A percentile compares a stretch with the other conserved stretches of the same genome.
These are phyloP conservation scores for Choloepus didactylus DNA, from an alignment of 2,797 vertebrate species.

Conservation along the genomic window DNA sequence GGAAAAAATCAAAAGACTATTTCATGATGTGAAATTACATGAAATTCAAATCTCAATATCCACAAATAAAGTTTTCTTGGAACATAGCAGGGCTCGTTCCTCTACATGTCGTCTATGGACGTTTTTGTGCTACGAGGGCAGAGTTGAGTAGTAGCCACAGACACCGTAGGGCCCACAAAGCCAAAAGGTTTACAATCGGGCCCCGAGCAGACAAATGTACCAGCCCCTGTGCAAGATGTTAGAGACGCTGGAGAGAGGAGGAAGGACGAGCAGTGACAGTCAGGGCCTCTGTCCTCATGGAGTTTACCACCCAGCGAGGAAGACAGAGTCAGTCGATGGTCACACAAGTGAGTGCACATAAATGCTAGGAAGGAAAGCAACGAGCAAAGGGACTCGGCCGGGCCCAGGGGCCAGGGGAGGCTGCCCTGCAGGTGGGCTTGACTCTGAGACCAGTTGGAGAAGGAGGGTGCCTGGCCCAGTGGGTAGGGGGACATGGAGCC, in stretches of 20 bases:
- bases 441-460: neutral
- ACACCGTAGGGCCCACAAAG: neutral
- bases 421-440: neutral
- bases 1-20: conserved; percentile 43
- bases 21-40: conserved; percentile 44
- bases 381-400: neutral
- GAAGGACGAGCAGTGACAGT: neutral
- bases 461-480: neutral
- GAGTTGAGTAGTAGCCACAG: neutral
- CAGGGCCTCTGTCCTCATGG: neutral
- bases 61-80: conserved; percentile 15
- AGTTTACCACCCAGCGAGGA: neutral
- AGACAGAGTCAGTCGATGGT: neutral
- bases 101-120: neutral
- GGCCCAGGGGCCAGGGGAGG: neutral
- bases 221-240: neutral
- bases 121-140: neutral
- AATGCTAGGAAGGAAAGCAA: neutral
- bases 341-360: neutral
- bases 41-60: conserved; percentile 52
- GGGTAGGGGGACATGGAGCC: neutral
- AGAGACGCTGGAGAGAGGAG: too few species aligned
- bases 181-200: neutral
- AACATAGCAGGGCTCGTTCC: neutral
- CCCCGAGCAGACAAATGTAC: neutral